Evolutionary conservation across 2,797 vertebrate genomes (phyloP).

Genomic region (Lepilemur ruficaudatus): DNA sequence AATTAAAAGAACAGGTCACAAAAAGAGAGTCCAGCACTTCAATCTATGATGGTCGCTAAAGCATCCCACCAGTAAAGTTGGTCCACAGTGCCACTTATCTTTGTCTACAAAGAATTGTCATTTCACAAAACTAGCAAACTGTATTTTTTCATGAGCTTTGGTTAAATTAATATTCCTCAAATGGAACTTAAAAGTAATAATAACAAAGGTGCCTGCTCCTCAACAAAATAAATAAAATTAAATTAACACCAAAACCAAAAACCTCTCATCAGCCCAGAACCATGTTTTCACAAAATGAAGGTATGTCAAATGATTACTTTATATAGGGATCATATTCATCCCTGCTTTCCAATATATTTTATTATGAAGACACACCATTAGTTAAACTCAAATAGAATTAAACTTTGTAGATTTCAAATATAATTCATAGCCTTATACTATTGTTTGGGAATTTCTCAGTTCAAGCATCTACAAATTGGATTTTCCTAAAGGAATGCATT

Average conservation of each 20-base stretch:
- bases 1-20: neutral
- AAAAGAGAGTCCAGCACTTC: accelerated
- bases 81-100: neutral
- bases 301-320: neutral
- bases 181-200: neutral
- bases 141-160: neutral
- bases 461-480: neutral
- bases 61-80: accelerated
- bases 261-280: neutral
- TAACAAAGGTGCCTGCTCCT: neutral
- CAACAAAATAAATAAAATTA: neutral
- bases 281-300: neutral
- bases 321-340: neutral
- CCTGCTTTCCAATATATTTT: neutral
- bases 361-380: neutral
- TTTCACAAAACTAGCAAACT: neutral
- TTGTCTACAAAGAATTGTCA: neutral
- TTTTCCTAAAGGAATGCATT: neutral
- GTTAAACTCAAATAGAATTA: neutral
- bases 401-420: neutral
- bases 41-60: neutral
- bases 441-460: neutral
- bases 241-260: neutral
- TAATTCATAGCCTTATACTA: neutral
- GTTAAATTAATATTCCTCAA: neutral